These are phyloP conservation scores for Drosophila busckii DNA, from an alignment of 1,140 invertebrate genomes.

Conservation along the genomic window DNA sequence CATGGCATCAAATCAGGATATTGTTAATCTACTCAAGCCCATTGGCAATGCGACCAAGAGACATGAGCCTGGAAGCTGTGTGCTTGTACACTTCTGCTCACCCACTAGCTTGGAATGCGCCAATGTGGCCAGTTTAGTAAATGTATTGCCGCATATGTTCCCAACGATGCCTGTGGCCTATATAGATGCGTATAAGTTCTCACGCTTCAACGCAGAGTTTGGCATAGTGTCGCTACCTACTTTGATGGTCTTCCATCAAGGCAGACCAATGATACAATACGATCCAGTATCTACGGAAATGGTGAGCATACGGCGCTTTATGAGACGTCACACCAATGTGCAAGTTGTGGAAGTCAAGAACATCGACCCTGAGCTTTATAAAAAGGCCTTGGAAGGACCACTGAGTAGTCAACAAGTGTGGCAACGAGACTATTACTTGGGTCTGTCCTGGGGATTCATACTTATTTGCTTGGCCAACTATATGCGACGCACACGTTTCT, in stretches of 20 bases:
- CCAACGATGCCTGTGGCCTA: conserved; percentile 93
- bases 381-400: conserved; percentile 8
- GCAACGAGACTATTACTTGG: conserved; percentile 88
- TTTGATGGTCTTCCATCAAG: conserved; percentile 95
- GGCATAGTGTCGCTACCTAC: conserved; percentile 96
- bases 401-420: conserved; percentile 80
- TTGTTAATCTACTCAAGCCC: conserved; percentile 78
- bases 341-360: too few relatives aligned
- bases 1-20: conserved; percentile 66
- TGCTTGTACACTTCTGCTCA: conserved; percentile 93
- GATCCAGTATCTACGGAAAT: conserved; percentile 86
- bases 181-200: conserved; percentile 92
- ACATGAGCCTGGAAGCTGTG: conserved; percentile 84
- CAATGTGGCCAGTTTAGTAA: conserved; percentile 92
- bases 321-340: conserved; percentile 89
- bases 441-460: conserved; percentile 92
- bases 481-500: conserved; percentile 88
- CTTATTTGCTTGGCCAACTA: conserved; percentile 87
- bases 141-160: conserved; percentile 89
- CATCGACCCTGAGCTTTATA: conserved; percentile 55
- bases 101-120: conserved; percentile 94
- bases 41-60: conserved; percentile 79
- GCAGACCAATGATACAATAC: conserved; percentile 82
- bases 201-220: conserved; percentile 93
- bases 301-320: conserved; percentile 89